These are phyloP conservation scores for Cybosia mesomella DNA, from an alignment of 2,888 invertebrate genomes.

Conservation along the genomic window DNA sequence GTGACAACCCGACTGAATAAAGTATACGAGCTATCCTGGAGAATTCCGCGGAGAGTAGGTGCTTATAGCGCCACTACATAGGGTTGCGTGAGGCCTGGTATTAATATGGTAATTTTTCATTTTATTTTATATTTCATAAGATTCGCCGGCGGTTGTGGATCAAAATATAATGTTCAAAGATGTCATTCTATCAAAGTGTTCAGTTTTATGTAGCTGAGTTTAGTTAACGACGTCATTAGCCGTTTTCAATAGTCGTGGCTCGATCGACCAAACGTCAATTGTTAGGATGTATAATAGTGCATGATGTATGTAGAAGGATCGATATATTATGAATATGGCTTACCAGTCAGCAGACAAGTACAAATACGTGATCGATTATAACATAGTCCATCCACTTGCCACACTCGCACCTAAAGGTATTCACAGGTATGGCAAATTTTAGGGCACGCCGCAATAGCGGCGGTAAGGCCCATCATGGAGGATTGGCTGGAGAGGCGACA, in stretches of 20 bases:
- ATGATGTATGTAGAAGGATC: conserved; percentile 5
- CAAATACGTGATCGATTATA: conserved; percentile 7
- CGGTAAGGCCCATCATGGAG: too few relatives aligned
- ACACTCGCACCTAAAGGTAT: neutral
- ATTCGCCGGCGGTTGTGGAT: too few relatives aligned
- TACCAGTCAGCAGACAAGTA: neutral
- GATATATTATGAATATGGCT: conserved; percentile 5
- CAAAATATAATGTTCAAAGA: too few relatives aligned
- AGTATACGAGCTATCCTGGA: too few relatives aligned
- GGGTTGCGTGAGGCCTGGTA: too few relatives aligned
- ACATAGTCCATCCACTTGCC: neutral
- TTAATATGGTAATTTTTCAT: too few relatives aligned
- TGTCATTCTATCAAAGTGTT: neutral
- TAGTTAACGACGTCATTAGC: neutral
- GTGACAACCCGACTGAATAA: too few relatives aligned
- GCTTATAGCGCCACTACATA: too few relatives aligned
- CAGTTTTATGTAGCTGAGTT: neutral
- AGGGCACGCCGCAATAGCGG: too few relatives aligned
- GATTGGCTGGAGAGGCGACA: too few relatives aligned
- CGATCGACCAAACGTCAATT: conserved; percentile 1
- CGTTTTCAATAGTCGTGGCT: neutral
- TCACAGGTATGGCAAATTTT: neutral
- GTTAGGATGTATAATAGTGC: conserved; percentile 3
- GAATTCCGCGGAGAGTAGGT: too few relatives aligned
- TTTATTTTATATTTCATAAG: too few relatives aligned